A percentile compares a stretch with the other conserved stretches of the same genome.
These are phyloP conservation scores for Avahi laniger DNA, from an alignment of 2,797 vertebrate genomes.

Conservation along the genomic window DNA sequence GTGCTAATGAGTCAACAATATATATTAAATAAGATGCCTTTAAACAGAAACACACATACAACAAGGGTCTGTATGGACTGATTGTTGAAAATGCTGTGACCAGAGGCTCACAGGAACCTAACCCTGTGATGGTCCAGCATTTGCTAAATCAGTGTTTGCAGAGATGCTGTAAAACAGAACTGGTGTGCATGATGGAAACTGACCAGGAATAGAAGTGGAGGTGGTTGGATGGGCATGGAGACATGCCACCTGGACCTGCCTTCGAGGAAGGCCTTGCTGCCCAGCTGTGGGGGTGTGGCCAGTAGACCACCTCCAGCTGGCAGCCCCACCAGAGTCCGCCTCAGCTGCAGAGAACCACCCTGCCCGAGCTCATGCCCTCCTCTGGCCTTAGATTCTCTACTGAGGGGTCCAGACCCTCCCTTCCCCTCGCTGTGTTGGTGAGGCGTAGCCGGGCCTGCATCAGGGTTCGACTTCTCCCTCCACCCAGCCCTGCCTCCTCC, in stretches of 20 bases:
- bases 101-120: not conserved
- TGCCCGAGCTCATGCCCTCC: not conserved
- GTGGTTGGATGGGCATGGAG: not conserved
- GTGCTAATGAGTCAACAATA: not conserved
- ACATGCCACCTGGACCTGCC: fast-evolving
- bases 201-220: not conserved
- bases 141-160: not conserved
- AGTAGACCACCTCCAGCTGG: not conserved
- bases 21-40: not conserved
- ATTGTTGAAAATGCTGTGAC: not conserved
- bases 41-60: not conserved
- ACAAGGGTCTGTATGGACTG: not conserved
- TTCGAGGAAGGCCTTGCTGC: not conserved
- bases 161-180: not conserved
- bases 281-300: not conserved
- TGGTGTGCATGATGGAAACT: not conserved
- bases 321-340: not conserved
- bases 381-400: not conserved
- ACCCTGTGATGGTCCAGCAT: not conserved
- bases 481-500: not conserved
- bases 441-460: fast-evolving
- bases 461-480: not conserved
- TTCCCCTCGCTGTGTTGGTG: fast-evolving
- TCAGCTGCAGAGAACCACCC: not conserved
- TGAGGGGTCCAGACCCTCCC: not conserved